These are phyloP conservation scores for Lampropteryx suffumata DNA, from an alignment of 2,888 invertebrate species.

Conservation along the genomic window DNA sequence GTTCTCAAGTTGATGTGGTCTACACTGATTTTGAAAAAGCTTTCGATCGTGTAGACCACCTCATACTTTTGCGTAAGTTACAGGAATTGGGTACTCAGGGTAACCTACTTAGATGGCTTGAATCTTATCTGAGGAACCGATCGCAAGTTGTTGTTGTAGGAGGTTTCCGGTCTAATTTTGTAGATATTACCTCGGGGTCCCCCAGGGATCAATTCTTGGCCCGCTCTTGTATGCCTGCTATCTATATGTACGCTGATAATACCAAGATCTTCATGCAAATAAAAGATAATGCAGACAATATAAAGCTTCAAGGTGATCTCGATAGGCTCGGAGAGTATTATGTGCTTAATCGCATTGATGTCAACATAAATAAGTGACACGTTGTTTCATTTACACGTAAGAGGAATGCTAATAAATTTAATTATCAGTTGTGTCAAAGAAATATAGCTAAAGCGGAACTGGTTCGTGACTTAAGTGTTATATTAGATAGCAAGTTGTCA, in stretches of 20 bases:
- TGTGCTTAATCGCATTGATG: no score
- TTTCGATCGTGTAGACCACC: background rate
- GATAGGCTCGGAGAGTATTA: no score
- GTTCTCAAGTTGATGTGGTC: background rate
- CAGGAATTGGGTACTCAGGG: background rate
- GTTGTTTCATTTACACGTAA: no score
- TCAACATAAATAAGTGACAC: no score
- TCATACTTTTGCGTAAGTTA: background rate
- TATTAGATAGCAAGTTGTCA: no score
- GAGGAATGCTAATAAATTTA: no score
- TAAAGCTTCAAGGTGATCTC: no score
- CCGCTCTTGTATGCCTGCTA: background rate
- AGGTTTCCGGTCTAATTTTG: background rate
- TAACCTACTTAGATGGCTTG: background rate
- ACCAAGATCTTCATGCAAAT: no score
- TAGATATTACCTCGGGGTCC: background rate
- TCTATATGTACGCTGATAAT: background rate
- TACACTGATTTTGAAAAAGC: conserved; percentile 4
- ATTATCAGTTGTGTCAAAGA: no score
- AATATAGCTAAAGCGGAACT: no score
- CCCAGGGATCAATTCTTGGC: background rate
- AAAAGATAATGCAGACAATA: no score
- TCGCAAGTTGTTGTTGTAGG: background rate
- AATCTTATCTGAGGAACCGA: background rate
- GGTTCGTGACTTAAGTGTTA: no score